These are phyloP conservation scores for Petrocephalus microphthalmus DNA, from an alignment of 2,113 vertebrate genomes.

Conservation along the genomic window DNA sequence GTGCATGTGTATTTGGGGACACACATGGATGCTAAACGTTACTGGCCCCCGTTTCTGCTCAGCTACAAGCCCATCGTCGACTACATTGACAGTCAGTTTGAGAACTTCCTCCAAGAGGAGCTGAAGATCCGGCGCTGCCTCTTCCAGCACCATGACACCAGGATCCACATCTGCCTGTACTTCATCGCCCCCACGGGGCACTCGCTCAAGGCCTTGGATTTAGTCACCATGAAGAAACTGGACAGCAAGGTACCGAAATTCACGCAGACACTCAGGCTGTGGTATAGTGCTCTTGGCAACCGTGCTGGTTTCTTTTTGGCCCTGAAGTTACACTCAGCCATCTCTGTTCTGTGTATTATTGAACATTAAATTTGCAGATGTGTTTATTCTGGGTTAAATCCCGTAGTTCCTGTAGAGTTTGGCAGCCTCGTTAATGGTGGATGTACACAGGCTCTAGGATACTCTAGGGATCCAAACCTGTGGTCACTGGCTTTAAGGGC, in stretches of 20 bases:
- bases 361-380: no score
- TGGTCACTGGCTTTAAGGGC: no score
- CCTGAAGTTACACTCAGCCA: background rate
- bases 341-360: no score
- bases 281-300: no score
- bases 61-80: conserved; percentile 94
- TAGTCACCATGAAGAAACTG: conserved; percentile 95
- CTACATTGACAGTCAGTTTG: conserved; percentile 94
- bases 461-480: no score
- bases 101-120: conserved; percentile 90
- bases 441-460: no score
- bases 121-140: conserved; percentile 89
- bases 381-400: no score
- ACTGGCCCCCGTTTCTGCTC: conserved; percentile 46
- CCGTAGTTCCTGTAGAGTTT: no score
- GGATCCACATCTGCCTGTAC: conserved; percentile 90
- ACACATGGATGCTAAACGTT: background rate
- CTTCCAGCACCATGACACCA: conserved; percentile 81
- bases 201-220: conserved; percentile 86
- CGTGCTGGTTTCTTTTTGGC: background rate
- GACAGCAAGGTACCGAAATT: conserved; percentile 79
- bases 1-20: background rate
- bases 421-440: no score
- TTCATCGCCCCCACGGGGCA: conserved; percentile 91
- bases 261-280: no score